Evolutionary conservation across 2,797 vertebrate species (phyloP).

Genomic region (Scarus forsteni): DNA sequence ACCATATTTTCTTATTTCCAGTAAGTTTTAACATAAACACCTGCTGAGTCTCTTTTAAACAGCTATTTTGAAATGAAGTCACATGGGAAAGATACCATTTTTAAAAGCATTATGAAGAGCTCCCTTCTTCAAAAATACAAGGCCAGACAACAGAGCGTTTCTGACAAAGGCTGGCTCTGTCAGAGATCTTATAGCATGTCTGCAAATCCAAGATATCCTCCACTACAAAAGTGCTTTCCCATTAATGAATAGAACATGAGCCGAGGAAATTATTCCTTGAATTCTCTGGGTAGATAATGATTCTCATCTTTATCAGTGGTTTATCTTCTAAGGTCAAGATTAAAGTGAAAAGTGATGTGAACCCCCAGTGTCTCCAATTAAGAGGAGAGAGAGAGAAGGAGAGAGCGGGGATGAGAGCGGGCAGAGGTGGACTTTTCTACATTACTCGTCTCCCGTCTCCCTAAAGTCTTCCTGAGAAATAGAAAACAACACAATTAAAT

Average conservation of each 20-base stretch:
- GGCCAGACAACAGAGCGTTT: slow-evolving; percentile 51
- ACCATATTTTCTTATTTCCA: slow-evolving; percentile 22
- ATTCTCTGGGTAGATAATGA: slow-evolving; percentile 85
- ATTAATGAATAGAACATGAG: slow-evolving; percentile 81
- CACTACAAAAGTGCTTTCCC: slow-evolving; percentile 71
- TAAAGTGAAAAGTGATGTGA: slow-evolving; percentile 86
- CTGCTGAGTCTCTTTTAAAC: slow-evolving; percentile 46
- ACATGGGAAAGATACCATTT: slow-evolving; percentile 45
- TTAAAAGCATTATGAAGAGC: slow-evolving; percentile 38
- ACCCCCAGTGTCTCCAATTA: slow-evolving; percentile 86
- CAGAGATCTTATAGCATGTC: slow-evolving; percentile 69
- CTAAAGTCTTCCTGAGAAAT: slow-evolving; percentile 81
- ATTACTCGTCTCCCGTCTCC: slow-evolving; percentile 75
- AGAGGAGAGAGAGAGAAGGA: slow-evolving; percentile 66
- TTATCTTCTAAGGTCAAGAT: slow-evolving; percentile 88
- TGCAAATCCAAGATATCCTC: slow-evolving; percentile 78
- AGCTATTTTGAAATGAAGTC: slow-evolving; percentile 52
- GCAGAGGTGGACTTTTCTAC: slow-evolving; percentile 67
- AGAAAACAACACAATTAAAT: slow-evolving; percentile 90
- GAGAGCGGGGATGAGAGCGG: slow-evolving; percentile 41
- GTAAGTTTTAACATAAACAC: slow-evolving; percentile 24
- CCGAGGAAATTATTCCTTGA: slow-evolving; percentile 79
- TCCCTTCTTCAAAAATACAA: slow-evolving; percentile 50
- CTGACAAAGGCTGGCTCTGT: slow-evolving; percentile 64
- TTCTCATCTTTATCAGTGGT: slow-evolving; percentile 88